Percentiles rank a stretch among this genome's conserved stretches.
phyloP scores from a whole-genome alignment of 2,888 invertebrate species.

The Brachylomia viminalis region DNA sequence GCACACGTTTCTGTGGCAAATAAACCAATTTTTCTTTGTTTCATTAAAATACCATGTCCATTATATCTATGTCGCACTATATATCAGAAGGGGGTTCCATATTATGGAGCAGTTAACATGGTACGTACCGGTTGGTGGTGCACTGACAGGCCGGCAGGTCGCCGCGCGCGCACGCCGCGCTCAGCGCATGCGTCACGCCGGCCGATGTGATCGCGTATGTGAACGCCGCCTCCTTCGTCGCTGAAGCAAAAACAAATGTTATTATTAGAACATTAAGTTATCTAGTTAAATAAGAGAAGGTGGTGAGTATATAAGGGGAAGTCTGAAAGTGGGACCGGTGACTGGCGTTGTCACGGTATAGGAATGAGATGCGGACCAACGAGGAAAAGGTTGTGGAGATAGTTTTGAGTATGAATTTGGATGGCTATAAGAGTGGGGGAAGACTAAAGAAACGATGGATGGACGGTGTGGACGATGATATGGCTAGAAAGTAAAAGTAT shows the following conservation, averaged over 20 bases:
- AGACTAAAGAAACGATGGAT: background rate
- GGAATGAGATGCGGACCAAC: background rate
- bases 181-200: slow-evolving; percentile 97
- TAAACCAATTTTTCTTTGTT: too few relatives aligned
- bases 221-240: slow-evolving; percentile 97
- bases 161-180: slow-evolving; percentile 97
- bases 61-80: background rate
- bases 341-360: background rate
- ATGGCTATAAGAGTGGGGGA: background rate
- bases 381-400: background rate
- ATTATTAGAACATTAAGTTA: background rate
- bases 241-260: slow-evolving; percentile 86
- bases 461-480: background rate
- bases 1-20: too few relatives aligned
- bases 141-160: slow-evolving; percentile 96
- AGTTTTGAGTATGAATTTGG: background rate
- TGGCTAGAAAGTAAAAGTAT: too few relatives aligned
- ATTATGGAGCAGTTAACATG: background rate
- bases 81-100: background rate
- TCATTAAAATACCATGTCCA: too few relatives aligned
- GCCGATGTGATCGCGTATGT: slow-evolving; percentile 98
- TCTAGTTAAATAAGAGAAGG: background rate
- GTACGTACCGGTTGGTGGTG: slow-evolving; percentile 82
- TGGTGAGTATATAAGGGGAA: background rate
- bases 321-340: background rate